phyloP scores from a whole-genome alignment of 2,113 vertebrate species.

The Struthio camelus region DNA sequence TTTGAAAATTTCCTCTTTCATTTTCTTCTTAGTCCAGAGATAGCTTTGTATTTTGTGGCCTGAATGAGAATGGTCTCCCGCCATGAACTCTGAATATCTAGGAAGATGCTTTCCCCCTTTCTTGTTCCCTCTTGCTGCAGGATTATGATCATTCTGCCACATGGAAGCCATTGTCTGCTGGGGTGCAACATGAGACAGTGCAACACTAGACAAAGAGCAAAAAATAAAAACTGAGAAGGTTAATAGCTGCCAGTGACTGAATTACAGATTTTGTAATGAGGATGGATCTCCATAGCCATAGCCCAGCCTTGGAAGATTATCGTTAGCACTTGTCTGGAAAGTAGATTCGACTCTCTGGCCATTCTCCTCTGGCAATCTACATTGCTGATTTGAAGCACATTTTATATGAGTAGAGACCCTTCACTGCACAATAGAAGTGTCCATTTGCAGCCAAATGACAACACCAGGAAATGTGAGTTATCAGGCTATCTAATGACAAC shows the following conservation, averaged over 20 bases:
- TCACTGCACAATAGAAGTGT: neutral
- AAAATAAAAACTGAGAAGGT: neutral
- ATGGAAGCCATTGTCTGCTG: neutral
- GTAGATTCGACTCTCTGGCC: neutral
- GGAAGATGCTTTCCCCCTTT: neutral
- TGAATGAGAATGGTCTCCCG: neutral
- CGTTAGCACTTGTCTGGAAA: neutral
- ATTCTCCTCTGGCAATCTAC: neutral
- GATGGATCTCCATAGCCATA: neutral
- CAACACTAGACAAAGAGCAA: neutral
- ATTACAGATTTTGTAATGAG: neutral
- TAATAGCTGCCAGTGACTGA: neutral
- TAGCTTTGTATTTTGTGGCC: neutral
- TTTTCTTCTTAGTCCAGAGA: neutral
- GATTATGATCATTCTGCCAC: neutral
- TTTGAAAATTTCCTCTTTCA: neutral
- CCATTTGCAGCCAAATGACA: neutral
- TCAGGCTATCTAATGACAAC: neutral
- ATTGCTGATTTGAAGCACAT: neutral
- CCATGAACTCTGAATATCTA: neutral
- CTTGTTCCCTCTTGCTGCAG: neutral
- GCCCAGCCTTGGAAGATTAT: neutral
- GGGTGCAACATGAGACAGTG: fast-evolving
- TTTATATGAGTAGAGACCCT: neutral
- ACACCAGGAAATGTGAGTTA: neutral